These are phyloP conservation scores for Orchesella flavescens DNA, from an alignment of 2,888 invertebrate genomes.

Conservation along the genomic window DNA sequence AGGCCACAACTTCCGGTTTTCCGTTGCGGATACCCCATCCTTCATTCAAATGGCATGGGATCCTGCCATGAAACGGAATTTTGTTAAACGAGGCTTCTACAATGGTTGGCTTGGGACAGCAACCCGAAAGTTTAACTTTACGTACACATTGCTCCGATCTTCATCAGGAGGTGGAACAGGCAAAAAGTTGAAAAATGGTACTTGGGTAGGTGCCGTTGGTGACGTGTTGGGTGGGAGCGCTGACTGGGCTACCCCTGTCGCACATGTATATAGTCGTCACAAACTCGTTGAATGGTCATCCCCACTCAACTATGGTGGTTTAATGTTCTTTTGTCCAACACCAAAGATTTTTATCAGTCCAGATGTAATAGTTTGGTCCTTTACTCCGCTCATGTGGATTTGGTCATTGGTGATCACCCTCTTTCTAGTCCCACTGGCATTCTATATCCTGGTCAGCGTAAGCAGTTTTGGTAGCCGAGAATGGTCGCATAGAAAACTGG, in stretches of 20 bases:
- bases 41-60: slow-evolving; percentile 39
- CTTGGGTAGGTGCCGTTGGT: slow-evolving; percentile 28
- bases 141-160: background rate
- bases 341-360: slow-evolving; percentile 1
- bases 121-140: slow-evolving; percentile 17
- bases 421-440: background rate
- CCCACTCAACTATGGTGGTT: slow-evolving; percentile 34
- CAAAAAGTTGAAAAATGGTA: slow-evolving; percentile 28
- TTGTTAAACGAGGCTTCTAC: no score
- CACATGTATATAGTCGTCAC: slow-evolving; percentile 31
- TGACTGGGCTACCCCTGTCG: slow-evolving; percentile 23
- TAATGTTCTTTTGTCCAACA: slow-evolving; percentile 26
- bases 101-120: no score
- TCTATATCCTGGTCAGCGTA: background rate
- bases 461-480: background rate
- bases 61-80: no score
- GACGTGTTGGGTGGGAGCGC: slow-evolving; percentile 12
- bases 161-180: slow-evolving; percentile 23
- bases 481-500: background rate
- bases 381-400: background rate
- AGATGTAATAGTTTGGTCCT: slow-evolving; percentile 20
- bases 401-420: background rate
- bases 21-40: slow-evolving; percentile 30
- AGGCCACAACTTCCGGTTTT: slow-evolving; percentile 23
- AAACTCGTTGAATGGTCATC: slow-evolving; percentile 12